phyloP scores from a whole-genome alignment of 2,888 invertebrate genomes.

The Tipula unca region DNA sequence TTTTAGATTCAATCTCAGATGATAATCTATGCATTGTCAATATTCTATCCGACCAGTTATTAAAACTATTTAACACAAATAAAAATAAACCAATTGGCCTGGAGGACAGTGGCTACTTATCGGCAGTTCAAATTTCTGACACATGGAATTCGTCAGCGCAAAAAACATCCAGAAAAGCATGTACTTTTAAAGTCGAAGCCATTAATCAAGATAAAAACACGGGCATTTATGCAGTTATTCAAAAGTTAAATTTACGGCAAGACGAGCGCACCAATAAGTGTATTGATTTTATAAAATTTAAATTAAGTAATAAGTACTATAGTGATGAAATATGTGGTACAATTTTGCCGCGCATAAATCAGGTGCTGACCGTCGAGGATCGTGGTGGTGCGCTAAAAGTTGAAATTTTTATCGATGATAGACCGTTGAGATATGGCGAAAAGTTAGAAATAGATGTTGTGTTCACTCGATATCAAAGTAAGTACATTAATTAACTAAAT shows the following conservation, averaged over 20 bases:
- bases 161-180: not conserved
- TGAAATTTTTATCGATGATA: not conserved
- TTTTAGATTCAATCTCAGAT: not conserved
- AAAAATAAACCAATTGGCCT: not conserved
- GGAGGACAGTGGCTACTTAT: not conserved
- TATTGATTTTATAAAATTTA: slow-evolving; percentile 18
- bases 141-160: not conserved
- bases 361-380: not conserved
- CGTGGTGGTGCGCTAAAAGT: not conserved
- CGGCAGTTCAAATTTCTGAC: not conserved
- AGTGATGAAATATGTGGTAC: slow-evolving; percentile 14
- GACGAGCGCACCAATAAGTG: not conserved
- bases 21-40: not conserved
- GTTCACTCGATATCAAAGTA: not conserved
- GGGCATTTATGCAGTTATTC: not conserved
- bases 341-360: not conserved
- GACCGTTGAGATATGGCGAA: not conserved
- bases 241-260: not conserved
- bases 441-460: not conserved
- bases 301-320: slow-evolving; percentile 1
- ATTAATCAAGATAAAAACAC: not conserved
- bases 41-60: not conserved
- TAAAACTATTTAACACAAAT: not conserved
- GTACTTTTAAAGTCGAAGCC: not conserved
- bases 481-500: not conserved